Evolutionary conservation across 2,113 vertebrate species (phyloP).

Genomic region (Cygnus buccinator): DNA sequence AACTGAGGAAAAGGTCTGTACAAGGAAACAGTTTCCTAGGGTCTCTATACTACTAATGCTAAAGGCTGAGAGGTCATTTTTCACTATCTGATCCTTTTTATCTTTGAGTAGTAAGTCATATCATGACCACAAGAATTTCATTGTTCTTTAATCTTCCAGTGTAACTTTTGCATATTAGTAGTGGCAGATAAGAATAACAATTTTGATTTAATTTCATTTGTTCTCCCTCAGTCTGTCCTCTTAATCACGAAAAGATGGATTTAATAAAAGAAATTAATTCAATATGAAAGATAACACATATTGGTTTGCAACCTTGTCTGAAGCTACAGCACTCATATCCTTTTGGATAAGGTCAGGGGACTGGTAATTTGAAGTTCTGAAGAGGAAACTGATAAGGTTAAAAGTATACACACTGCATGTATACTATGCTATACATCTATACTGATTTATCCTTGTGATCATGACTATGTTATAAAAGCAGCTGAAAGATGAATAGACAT

Average conservation of each 20-base stretch:
- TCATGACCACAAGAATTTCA: not conserved
- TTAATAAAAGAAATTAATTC: not conserved
- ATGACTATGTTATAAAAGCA: not conserved
- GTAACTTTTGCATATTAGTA: not conserved
- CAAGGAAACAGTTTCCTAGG: not conserved
- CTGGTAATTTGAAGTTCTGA: not conserved
- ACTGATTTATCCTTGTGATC: not conserved
- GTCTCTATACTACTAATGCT: not conserved
- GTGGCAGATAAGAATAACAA: not conserved
- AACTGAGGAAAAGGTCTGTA: slow-evolving; percentile 2
- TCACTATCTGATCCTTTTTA: not conserved
- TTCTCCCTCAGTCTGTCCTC: not conserved
- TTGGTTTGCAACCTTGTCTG: not conserved
- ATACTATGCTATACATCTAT: not conserved
- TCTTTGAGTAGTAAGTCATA: not conserved
- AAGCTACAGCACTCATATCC: not conserved
- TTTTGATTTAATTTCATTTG: not conserved
- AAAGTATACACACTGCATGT: not conserved
- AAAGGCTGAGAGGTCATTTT: not conserved
- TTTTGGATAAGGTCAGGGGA: not conserved
- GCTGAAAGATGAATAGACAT: not conserved
- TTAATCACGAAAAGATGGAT: not conserved
- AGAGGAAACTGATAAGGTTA: not conserved
- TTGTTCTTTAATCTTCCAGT: not conserved
- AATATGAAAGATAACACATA: not conserved